phyloP scores from a whole-genome alignment of 2,888 invertebrate genomes.

The Petrophora chlorosata region DNA sequence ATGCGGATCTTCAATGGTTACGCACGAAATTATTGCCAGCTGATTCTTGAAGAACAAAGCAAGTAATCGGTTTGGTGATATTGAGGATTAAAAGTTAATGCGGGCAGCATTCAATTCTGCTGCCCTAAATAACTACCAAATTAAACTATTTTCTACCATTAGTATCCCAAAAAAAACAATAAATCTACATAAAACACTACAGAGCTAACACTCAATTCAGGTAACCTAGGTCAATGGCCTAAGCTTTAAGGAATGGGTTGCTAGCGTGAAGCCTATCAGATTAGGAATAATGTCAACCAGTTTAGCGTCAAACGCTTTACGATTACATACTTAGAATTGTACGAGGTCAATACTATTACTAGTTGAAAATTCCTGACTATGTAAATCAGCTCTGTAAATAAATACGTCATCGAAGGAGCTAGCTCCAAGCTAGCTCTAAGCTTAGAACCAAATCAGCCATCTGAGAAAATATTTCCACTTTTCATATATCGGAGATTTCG shows the following conservation, averaged over 20 bases:
- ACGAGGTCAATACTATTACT: conserved; percentile 1
- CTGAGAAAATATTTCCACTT: too few species aligned
- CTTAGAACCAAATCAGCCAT: too few species aligned
- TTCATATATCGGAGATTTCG: too few species aligned
- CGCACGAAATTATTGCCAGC: conserved; percentile 8
- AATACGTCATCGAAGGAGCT: not conserved
- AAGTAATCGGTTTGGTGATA: too few species aligned
- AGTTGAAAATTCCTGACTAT: too few species aligned
- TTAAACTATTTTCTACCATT: too few species aligned
- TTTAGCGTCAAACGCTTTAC: conserved; percentile 6
- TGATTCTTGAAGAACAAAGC: conserved; percentile 3
- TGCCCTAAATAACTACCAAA: too few species aligned
- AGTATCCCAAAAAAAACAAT: not conserved
- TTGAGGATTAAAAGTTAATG: too few species aligned
- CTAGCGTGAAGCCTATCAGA: conserved; percentile 24
- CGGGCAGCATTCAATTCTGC: too few species aligned
- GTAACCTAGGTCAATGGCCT: conserved; percentile 24
- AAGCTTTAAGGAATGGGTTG: conserved; percentile 12
- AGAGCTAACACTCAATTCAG: conserved; percentile 4
- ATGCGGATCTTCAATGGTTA: conserved; percentile 45
- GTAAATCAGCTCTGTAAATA: too few species aligned
- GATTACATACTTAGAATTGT: not conserved
- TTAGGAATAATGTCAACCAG: conserved; percentile 22
- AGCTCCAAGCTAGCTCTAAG: too few species aligned
- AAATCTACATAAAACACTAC: not conserved